phyloP scores from a whole-genome alignment of 2,888 invertebrate genomes.

The Trachelus troglodyta region DNA sequence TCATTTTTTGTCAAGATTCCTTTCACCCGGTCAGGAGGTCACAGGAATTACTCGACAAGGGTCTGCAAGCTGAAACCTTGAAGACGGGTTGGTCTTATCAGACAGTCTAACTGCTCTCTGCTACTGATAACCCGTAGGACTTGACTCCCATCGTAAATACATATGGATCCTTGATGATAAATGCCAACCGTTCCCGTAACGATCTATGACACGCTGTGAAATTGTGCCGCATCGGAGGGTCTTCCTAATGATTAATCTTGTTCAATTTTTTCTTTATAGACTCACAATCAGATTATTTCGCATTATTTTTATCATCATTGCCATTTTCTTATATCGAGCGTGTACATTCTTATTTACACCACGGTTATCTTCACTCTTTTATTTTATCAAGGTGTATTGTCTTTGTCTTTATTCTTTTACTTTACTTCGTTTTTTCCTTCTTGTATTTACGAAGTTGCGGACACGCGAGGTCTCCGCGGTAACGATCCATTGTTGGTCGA shows the following conservation, averaged over 20 bases:
- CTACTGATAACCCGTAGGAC: background rate
- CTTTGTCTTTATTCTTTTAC: conserved; percentile 26
- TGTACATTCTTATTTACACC: background rate
- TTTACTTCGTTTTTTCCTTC: conserved; percentile 3
- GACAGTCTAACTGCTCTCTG: background rate
- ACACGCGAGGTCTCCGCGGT: background rate
- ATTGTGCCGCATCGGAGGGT: background rate
- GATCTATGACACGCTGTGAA: background rate
- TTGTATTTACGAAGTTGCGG: background rate
- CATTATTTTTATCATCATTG: background rate
- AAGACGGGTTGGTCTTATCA: background rate
- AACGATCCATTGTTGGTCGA: background rate
- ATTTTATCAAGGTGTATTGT: background rate
- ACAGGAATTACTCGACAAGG: background rate
- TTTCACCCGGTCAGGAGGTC: background rate
- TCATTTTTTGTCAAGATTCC: background rate
- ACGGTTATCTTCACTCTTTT: background rate
- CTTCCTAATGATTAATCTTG: background rate
- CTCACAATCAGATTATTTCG: background rate
- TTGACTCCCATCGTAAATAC: background rate
- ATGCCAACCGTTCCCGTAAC: background rate
- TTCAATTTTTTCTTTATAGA: background rate
- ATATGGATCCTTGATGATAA: background rate
- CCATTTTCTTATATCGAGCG: background rate
- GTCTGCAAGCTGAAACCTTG: background rate